These are phyloP conservation scores for Cerastis rubricosa DNA, from an alignment of 2,888 invertebrate species.

Conservation along the genomic window DNA sequence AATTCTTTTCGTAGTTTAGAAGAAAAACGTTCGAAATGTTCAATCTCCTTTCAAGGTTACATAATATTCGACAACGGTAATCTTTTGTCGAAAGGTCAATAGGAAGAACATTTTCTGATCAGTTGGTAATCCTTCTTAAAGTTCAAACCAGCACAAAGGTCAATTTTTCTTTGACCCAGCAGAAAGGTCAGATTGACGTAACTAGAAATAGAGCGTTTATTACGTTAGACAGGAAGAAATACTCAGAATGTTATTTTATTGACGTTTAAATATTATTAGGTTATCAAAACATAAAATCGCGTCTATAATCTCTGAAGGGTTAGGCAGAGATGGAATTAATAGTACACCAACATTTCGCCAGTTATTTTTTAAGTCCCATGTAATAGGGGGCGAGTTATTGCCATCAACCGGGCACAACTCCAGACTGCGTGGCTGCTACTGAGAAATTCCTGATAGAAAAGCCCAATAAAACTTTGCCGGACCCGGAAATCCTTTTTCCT, in stretches of 20 bases:
- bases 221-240: background rate
- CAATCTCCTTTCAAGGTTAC: background rate
- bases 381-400: too few species aligned
- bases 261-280: too few species aligned
- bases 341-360: too few species aligned
- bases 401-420: too few species aligned
- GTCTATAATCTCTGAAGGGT: too few species aligned
- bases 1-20: background rate
- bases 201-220: background rate
- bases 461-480: too few species aligned
- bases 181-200: background rate
- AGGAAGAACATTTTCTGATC: background rate
- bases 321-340: too few species aligned
- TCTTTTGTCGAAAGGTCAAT: slow-evolving; percentile 1
- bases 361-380: too few species aligned
- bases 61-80: slow-evolving; percentile 3
- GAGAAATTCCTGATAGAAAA: too few species aligned
- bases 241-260: background rate
- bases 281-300: too few species aligned
- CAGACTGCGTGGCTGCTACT: too few species aligned
- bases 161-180: background rate
- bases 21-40: background rate
- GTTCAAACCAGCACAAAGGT: background rate
- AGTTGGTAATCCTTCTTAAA: background rate
- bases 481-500: too few species aligned